Evolutionary conservation across 2,888 invertebrate genomes (phyloP).

Genomic region (Syrista parreyssii): DNA sequence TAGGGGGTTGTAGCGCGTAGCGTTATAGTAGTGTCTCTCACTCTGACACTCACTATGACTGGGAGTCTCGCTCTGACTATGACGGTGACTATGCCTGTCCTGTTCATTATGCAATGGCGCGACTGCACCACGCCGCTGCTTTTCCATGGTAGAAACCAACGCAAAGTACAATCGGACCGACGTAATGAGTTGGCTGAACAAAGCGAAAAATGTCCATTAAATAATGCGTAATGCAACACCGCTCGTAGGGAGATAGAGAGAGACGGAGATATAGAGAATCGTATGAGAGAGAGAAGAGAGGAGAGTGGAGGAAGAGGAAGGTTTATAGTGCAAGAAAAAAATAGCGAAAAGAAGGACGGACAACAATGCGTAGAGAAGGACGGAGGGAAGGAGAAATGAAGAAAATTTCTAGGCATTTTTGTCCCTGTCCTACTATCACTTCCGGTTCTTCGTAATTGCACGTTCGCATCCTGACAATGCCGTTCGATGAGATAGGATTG

Average conservation of each 20-base stretch:
- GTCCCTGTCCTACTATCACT: too few relatives aligned
- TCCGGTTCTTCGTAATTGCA: too few relatives aligned
- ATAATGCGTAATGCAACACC: slow-evolving; percentile 60
- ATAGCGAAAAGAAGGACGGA: neutral
- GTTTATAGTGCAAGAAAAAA: neutral
- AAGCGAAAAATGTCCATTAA: slow-evolving; percentile 64
- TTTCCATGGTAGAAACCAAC: slow-evolving; percentile 38
- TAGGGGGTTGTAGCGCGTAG: slow-evolving; percentile 16
- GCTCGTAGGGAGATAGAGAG: slow-evolving; percentile 20
- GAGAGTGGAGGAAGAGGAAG: neutral
- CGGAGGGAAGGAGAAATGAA: slow-evolving; percentile 11
- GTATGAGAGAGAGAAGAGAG: neutral
- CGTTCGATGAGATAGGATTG: too few relatives aligned
- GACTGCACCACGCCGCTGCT: slow-evolving; percentile 39
- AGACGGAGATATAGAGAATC: slow-evolving; percentile 20
- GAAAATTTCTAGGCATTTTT: too few relatives aligned
- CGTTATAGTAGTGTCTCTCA: neutral
- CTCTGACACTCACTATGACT: neutral
- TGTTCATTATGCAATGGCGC: slow-evolving; percentile 63
- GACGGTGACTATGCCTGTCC: slow-evolving; percentile 43
- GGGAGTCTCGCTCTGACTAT: slow-evolving; percentile 5
- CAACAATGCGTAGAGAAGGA: neutral
- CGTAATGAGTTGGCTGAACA: slow-evolving; percentile 60
- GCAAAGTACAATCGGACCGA: slow-evolving; percentile 60
- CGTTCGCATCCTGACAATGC: too few relatives aligned